A percentile compares a stretch with the other conserved stretches of the same genome.
phyloP scores from a whole-genome alignment of 1,140 invertebrate genomes.

The Lepidurus arcticus region DNA sequence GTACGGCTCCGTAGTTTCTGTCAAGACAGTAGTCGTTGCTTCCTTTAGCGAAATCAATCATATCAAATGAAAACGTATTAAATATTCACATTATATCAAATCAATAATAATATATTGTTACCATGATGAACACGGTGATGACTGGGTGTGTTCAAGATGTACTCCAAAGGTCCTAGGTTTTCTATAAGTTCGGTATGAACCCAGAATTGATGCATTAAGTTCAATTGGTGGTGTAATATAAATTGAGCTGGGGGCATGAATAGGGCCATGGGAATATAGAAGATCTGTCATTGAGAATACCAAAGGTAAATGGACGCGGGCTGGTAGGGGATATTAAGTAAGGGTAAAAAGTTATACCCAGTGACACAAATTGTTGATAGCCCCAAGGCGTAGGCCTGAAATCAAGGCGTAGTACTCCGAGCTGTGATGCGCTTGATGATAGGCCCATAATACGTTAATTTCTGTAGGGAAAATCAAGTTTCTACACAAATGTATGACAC shows the following conservation, averaged over 20 bases:
- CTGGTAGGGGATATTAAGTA: background rate
- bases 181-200: constrained; percentile 51
- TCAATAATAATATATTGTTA: constrained; percentile 40
- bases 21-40: constrained; percentile 79
- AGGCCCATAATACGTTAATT: constrained; percentile 13
- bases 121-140: constrained; percentile 59
- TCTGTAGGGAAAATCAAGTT: background rate
- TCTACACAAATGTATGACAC: background rate
- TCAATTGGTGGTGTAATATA: constrained; percentile 49
- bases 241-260: constrained; percentile 47
- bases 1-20: constrained; percentile 78
- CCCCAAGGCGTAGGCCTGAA: constrained; percentile 47
- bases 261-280: constrained; percentile 50
- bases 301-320: too few relatives aligned
- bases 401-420: constrained; percentile 40
- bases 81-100: background rate
- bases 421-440: constrained; percentile 44
- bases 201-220: constrained; percentile 51
- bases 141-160: constrained; percentile 54
- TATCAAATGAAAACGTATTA: too few relatives aligned
- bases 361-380: constrained; percentile 41
- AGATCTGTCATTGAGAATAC: constrained; percentile 40
- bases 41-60: constrained; percentile 46
- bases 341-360: constrained; percentile 38
- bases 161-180: constrained; percentile 52